A percentile compares a stretch with the other conserved stretches of the same genome.
Evolutionary conservation across 2,797 vertebrate species (phyloP).

Genomic region (Dendrocincla tyrannina): DNA sequence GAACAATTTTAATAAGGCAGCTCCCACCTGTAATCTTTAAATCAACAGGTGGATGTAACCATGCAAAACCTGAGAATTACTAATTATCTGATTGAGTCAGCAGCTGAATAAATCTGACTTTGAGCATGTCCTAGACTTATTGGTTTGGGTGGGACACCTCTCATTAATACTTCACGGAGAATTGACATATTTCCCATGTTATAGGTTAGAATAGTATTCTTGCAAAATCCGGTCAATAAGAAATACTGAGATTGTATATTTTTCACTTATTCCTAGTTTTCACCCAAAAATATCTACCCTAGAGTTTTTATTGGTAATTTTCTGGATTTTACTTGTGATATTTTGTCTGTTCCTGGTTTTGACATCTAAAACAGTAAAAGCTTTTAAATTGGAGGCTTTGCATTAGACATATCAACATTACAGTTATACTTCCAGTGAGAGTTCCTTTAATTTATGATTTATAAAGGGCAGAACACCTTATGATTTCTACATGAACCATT

Average conservation of each 20-base stretch:
- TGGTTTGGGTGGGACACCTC: neutral
- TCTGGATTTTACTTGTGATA: neutral
- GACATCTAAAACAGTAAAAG: neutral
- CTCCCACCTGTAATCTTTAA: slow-evolving; percentile 2
- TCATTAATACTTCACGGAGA: neutral
- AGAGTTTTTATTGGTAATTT: neutral
- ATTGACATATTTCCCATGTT: neutral
- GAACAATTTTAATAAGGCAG: neutral
- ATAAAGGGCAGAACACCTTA: neutral
- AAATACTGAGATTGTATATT: neutral
- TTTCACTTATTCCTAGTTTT: neutral
- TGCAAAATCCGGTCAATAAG: neutral
- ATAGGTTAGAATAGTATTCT: neutral
- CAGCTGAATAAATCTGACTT: neutral
- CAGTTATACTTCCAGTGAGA: neutral
- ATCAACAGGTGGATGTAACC: slow-evolving; percentile 25
- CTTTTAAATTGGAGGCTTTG: slow-evolving; percentile 31
- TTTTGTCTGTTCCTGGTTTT: slow-evolving; percentile 9
- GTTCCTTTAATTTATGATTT: slow-evolving; percentile 14
- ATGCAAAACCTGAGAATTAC: neutral
- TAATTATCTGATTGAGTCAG: neutral
- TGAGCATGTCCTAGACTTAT: neutral
- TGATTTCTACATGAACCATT: neutral
- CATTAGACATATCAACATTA: neutral
- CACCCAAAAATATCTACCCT: neutral